Base-by-base conservation (phyloP, 1,140 invertebrate genomes). In the Chrysomallon squamiferum region DNA sequence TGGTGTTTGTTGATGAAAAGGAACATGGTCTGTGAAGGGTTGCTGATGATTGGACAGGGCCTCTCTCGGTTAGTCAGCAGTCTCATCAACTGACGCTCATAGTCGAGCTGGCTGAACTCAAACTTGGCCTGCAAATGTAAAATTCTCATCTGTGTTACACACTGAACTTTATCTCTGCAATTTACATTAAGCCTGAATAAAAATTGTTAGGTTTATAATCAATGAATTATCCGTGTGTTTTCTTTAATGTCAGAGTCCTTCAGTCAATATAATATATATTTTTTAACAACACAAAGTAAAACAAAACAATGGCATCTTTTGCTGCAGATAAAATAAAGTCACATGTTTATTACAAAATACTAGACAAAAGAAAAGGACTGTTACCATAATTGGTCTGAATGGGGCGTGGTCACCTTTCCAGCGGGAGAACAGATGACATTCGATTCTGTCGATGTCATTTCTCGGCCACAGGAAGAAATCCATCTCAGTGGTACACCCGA, bases 391-490 rank as follows among this genome's bases (percentile, higher is more conserved):
- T 18, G 75, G 82, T 63, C 73, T 80, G 62, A 74, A 84, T 27
- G 74, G 71, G 15, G 69, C 66, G 32, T 72, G 57, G 11, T 83
- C 80, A 20, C 75, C 80, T 62, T 84, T 84, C 84, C 84, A 85
- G 50, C 77, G 71, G 45, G 84, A 85, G 66, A 83, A 85, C 9
- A 85, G 71, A 27, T 72, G 75, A 66, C 82, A 83, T 62, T 83
- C 76, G 59, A 85, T 82, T 30, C 68, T 78, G 29, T 83, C 77
- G 59, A 85, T 78, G 59, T 85, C 84, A 65, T 79, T 83, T 25
- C 84, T 61, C 43, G 84, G 84, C 82, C 84, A 85, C 25, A 85
- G 69, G 62, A 84, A 79, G 66, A 83, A 85, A 64, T 85, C 82
- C 35, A 85, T 76, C 47, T 82, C 75, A 47, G 74, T 75, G n/a